These are phyloP conservation scores for Volucella zonaria DNA, from an alignment of 2,888 invertebrate genomes.

Conservation along the genomic window DNA sequence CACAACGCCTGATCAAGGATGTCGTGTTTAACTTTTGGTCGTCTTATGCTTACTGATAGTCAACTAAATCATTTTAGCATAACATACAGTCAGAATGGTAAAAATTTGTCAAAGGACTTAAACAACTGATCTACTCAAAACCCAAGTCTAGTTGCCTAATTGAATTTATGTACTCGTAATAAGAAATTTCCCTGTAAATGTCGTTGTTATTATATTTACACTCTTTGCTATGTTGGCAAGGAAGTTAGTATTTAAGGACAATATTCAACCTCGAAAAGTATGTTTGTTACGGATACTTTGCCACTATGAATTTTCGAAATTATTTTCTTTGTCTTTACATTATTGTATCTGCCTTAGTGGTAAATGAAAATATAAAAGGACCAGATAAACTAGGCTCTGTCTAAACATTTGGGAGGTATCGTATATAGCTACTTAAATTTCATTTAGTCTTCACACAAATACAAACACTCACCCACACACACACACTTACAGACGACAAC, in stretches of 20 bases:
- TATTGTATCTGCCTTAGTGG: conserved; percentile 66
- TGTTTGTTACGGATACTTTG: not conserved
- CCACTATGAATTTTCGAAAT: conserved; percentile 12
- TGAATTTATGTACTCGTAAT: not conserved
- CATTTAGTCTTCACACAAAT: conserved; percentile 35
- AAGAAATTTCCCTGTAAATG: conserved; percentile 44
- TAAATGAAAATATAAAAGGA: conserved; percentile 48
- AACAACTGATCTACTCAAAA: conserved; percentile 27
- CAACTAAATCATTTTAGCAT: too few relatives aligned
- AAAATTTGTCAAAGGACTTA: too few relatives aligned
- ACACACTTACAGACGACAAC: conserved; percentile 6
- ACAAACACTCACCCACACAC: conserved; percentile 2
- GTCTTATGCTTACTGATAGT: too few relatives aligned
- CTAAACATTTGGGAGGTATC: conserved; percentile 31
- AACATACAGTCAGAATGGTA: too few relatives aligned
- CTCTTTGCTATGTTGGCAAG: too few relatives aligned
- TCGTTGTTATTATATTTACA: too few relatives aligned
- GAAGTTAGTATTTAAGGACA: too few relatives aligned
- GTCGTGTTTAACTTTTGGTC: too few relatives aligned
- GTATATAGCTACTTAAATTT: conserved; percentile 45
- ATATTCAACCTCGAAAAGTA: too few relatives aligned
- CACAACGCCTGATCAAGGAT: too few relatives aligned
- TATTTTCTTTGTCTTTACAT: conserved; percentile 40
- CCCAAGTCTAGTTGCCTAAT: conserved; percentile 18
- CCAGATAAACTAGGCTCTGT: not conserved